Evolutionary conservation across 1,140 invertebrate genomes (phyloP), one percentile per base, ranked within the genome.

Genomic region (Macrosteles quadrilineatus): DNA sequence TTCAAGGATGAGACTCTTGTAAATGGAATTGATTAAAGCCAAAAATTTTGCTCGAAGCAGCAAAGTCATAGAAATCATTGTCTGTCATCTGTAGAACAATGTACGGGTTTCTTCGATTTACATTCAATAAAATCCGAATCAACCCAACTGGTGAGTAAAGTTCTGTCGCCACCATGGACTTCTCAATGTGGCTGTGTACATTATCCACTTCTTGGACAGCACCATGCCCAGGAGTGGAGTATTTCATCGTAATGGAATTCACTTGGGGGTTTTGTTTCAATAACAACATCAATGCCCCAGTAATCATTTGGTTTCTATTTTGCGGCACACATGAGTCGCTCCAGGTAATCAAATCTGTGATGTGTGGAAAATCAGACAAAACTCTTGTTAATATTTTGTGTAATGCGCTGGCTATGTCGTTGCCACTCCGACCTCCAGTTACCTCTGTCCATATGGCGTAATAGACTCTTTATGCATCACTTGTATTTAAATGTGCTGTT

Each of bases 291-390:
- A 76, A 57, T 6, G 73, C 74, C 65, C 68, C 71, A 14, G 72
- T 71, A 45, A 78, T 74, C 21, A 75, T 53, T 17, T 73, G 76
- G 64, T 77, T 78, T 59, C 57, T 72, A 71, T 76, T 78, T 75
- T 76, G 74, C 3, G 75, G 73, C 43, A 76, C 71, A 59, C 76
- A 78, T 43, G 63, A 74, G 65, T 77, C 74, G 57, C 72, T 75
- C 75, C 76, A 77, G 9, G 23, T 2, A 40, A 27, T 67, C 19
- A 67, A 27, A 47, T 67, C 40, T 21, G 65, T 67, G 4, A 67
- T 1, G 2, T 67, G 36, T 9, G 45, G 31, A n/a, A n/a, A n/a
- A 40, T 73, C 40, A 32, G 74, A 68, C n/a, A 14, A 12, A 27
- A 76, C 74, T 27, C 4, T 19, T 19, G 66, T 29, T 55, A 76